phyloP scores from a whole-genome alignment of 2,797 vertebrate species.

The Parauchenoglanis punctatus region DNA sequence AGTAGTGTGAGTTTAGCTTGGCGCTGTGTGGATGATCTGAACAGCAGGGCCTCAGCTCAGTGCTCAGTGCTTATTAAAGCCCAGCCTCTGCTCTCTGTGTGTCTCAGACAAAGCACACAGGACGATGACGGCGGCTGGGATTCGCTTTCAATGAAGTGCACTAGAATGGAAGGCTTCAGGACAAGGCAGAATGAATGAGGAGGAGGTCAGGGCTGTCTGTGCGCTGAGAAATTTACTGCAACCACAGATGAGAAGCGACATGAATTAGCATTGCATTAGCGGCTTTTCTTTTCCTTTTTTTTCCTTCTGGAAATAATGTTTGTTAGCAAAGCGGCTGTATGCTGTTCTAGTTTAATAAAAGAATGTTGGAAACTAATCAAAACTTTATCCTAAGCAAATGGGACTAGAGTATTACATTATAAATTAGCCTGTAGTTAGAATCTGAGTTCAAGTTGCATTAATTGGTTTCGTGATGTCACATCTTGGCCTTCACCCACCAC shows the following conservation, averaged over 20 bases:
- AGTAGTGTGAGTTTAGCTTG: background rate
- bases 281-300: background rate
- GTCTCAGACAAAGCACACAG: conserved; percentile 75
- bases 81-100: background rate
- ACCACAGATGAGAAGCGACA: background rate
- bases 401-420: too few species aligned
- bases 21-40: background rate
- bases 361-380: background rate
- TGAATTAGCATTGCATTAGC: conserved; percentile 29
- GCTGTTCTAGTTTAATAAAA: too few species aligned
- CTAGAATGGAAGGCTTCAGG: background rate
- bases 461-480: too few species aligned
- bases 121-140: conserved; percentile 56
- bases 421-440: background rate
- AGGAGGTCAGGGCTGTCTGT: conserved; percentile 68
- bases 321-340: background rate
- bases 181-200: conserved; percentile 66
- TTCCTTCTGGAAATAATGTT: background rate
- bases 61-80: conserved; percentile 5
- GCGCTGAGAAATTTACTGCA: conserved; percentile 58
- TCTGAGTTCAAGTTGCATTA: background rate
- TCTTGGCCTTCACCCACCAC: background rate
- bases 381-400: background rate
- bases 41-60: background rate
- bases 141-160: conserved; percentile 61